Evolutionary conservation across 2,113 vertebrate species (phyloP).

Genomic region (Varanus komodoensis): DNA sequence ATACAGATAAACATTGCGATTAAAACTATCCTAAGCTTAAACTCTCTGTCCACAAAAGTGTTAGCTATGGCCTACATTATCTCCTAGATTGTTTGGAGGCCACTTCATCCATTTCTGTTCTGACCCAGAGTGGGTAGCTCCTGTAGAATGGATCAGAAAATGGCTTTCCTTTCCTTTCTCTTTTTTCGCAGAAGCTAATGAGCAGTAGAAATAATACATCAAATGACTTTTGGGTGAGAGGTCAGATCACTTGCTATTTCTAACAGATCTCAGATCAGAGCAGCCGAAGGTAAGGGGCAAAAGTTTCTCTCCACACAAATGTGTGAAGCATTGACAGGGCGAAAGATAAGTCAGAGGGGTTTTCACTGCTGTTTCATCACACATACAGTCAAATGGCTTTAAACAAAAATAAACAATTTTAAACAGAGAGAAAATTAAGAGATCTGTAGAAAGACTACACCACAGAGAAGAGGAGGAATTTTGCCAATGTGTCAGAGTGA

Average conservation of each 20-base stretch:
- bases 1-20: not conserved
- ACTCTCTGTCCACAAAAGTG: not conserved
- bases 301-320: not conserved
- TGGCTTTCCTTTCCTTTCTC: no score
- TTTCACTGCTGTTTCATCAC: slow-evolving; percentile 5
- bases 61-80: not conserved
- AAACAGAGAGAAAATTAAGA: slow-evolving; percentile 29
- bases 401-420: not conserved
- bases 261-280: not conserved
- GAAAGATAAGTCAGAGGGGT: not conserved
- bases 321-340: not conserved
- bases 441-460: not conserved
- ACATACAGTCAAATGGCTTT: not conserved
- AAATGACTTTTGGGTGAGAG: not conserved
- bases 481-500: not conserved
- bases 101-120: not conserved
- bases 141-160: not conserved
- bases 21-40: not conserved
- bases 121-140: not conserved
- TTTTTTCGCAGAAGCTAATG: not conserved
- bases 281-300: not conserved
- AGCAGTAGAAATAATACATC: not conserved
- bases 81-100: not conserved
- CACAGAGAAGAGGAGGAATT: not conserved
- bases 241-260: not conserved